Conservation (phyloP, 2,888 invertebrate species). For the Unio pictorum region DNA sequence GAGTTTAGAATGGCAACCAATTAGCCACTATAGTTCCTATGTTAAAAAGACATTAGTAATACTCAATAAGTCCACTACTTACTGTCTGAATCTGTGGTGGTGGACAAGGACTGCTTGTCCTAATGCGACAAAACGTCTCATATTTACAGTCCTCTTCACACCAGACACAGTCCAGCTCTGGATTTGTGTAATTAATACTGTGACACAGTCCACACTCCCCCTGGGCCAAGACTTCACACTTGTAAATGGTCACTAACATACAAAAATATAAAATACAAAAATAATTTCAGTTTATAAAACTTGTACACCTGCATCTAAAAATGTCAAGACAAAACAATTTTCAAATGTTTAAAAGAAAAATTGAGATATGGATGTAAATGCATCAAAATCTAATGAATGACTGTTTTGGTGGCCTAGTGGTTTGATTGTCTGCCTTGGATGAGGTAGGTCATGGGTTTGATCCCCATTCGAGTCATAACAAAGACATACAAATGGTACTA, state of each 20-base stretch:
- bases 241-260: constrained; percentile 86
- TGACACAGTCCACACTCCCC: constrained; percentile 95
- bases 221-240: constrained; percentile 94
- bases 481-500: no score
- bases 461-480: no score
- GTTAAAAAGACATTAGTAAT: no score
- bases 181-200: constrained; percentile 79
- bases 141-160: constrained; percentile 82
- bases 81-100: constrained; percentile 75
- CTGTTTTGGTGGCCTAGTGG: no score
- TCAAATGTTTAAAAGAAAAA: no score
- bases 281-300: background rate
- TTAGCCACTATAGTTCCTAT: no score
- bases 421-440: no score
- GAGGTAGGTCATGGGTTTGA: no score
- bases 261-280: constrained; percentile 30
- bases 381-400: background rate
- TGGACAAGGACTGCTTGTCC: constrained; percentile 84
- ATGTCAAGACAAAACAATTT: no score
- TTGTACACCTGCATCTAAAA: no score
- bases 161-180: constrained; percentile 94
- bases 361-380: background rate
- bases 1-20: no score
- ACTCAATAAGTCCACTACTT: constrained; percentile 14
- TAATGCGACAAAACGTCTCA: constrained; percentile 39